Evolutionary conservation across 2,888 invertebrate genomes (phyloP).

Genomic region (Hydraecia micacea): DNA sequence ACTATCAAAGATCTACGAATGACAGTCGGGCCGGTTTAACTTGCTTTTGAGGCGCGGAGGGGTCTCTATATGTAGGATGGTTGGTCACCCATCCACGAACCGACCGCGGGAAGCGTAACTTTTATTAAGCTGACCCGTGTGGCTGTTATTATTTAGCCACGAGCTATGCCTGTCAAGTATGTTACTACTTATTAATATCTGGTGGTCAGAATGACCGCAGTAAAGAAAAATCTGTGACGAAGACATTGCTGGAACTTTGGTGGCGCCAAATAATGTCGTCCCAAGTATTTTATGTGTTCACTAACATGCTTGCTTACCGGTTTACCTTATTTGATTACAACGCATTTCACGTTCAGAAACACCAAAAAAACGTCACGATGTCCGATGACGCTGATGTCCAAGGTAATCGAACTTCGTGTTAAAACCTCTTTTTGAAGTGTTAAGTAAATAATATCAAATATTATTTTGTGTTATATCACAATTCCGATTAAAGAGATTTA

Average conservation of each 20-base stretch:
- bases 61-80: too few species aligned
- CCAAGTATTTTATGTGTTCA: slow-evolving; percentile 33
- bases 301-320: slow-evolving; percentile 22
- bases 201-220: too few species aligned
- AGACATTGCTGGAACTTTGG: slow-evolving; percentile 9
- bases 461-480: slow-evolving; percentile 28
- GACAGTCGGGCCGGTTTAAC: neutral
- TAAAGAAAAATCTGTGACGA: slow-evolving; percentile 1
- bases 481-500: slow-evolving; percentile 40
- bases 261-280: slow-evolving; percentile 42
- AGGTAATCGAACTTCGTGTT: slow-evolving; percentile 43
- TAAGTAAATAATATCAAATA: slow-evolving; percentile 41
- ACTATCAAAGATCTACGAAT: neutral
- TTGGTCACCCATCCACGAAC: neutral
- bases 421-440: slow-evolving; percentile 35
- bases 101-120: neutral
- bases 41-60: neutral
- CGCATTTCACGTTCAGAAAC: slow-evolving; percentile 26
- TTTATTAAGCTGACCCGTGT: neutral
- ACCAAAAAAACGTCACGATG: slow-evolving; percentile 35
- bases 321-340: slow-evolving; percentile 43
- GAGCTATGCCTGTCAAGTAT: neutral
- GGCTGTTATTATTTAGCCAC: neutral
- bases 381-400: slow-evolving; percentile 31
- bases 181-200: neutral